Percentiles rank a stretch among this genome's conserved stretches.
These are phyloP conservation scores for Ciconia stormi DNA, from an alignment of 2,113 vertebrate species.

Conservation along the genomic window DNA sequence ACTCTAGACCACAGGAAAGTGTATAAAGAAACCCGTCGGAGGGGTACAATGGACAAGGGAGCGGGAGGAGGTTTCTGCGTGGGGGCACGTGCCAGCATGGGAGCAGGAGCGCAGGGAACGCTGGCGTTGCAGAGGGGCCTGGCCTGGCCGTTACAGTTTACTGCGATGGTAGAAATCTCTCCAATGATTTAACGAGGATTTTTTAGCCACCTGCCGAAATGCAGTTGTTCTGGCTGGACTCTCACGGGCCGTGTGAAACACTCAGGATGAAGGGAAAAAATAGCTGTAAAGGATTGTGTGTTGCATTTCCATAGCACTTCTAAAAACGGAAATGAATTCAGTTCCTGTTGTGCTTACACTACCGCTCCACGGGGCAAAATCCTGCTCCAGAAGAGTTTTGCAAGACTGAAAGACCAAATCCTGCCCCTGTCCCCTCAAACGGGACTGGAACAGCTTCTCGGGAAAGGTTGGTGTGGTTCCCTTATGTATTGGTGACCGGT, in stretches of 20 bases:
- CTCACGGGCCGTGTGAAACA: not conserved
- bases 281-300: not conserved
- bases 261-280: not conserved
- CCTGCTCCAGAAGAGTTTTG: not conserved
- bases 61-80: not conserved
- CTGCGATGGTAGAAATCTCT: not conserved
- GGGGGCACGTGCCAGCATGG: fast-evolving
- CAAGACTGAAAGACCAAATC: not conserved
- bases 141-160: not conserved
- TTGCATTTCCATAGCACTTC: not conserved
- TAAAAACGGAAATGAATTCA: not conserved
- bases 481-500: not conserved
- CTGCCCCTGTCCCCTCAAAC: not conserved
- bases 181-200: not conserved
- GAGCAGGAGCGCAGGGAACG: not conserved
- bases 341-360: not conserved
- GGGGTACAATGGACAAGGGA: not conserved
- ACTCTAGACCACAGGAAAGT: not conserved
- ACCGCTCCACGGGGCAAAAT: not conserved
- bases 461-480: not conserved
- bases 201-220: not conserved
- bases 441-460: not conserved
- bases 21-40: not conserved
- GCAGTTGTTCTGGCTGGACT: not conserved
- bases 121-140: not conserved